Conservation (phyloP, 2,113 vertebrate species). For the Actenoides hombroni region DNA sequence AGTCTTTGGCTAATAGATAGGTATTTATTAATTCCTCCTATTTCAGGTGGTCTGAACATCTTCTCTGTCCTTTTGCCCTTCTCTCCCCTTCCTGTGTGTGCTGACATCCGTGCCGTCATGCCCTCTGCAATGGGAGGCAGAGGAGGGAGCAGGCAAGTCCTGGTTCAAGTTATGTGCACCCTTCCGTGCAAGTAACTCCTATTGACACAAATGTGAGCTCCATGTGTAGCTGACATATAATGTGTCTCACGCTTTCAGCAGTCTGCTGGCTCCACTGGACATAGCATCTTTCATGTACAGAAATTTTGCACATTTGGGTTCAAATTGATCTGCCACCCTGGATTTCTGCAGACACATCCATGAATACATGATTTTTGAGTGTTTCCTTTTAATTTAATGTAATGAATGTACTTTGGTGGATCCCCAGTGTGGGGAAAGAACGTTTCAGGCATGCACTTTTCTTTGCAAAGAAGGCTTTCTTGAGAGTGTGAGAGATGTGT, state of each 20-base stretch:
- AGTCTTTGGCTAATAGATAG: neutral
- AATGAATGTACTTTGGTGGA: slow-evolving; percentile 4
- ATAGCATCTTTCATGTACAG: neutral
- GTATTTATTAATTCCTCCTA: neutral
- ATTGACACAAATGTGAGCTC: neutral
- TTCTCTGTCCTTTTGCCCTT: neutral
- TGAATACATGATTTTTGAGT: neutral
- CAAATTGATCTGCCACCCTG: neutral
- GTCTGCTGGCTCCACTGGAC: neutral
- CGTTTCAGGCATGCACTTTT: neutral
- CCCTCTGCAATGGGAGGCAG: neutral
- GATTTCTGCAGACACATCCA: neutral
- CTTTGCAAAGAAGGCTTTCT: neutral
- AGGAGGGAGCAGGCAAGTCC: neutral
- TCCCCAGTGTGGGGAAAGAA: neutral
- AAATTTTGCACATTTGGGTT: neutral
- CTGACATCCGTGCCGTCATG: accelerated
- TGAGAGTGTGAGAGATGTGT: neutral
- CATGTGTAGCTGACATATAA: neutral
- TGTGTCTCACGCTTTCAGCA: neutral
- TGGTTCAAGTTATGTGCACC: accelerated
- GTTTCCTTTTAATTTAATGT: slow-evolving; percentile 17
- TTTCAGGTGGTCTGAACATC: neutral
- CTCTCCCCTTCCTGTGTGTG: neutral
- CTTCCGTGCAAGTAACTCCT: neutral